Conservation (phyloP, 2,888 invertebrate species). For the Nycteola revayana region DNA sequence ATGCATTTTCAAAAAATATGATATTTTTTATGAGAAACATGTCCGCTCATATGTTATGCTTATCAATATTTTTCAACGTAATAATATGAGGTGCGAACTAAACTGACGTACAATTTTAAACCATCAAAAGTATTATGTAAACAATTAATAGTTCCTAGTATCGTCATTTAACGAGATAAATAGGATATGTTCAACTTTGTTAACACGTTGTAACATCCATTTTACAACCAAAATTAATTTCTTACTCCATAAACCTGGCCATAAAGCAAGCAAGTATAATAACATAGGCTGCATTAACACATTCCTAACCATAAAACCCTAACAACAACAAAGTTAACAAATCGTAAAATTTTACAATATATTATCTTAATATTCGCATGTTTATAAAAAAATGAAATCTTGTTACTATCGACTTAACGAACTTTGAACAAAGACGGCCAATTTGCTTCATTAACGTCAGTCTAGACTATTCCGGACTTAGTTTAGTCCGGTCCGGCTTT, state of each 20-base stretch:
- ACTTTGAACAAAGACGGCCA: slow-evolving; percentile 44
- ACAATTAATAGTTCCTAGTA: no score
- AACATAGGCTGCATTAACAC: slow-evolving; percentile 7
- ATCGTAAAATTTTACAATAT: slow-evolving; percentile 19
- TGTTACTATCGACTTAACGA: slow-evolving; percentile 47
- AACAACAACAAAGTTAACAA: slow-evolving; percentile 15
- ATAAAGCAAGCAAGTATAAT: not conserved
- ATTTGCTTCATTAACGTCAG: slow-evolving; percentile 59
- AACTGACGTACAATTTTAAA: no score
- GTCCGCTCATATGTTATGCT: no score
- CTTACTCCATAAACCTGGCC: not conserved
- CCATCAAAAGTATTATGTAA: no score
- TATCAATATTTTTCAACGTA: no score
- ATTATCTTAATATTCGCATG: slow-evolving; percentile 20
- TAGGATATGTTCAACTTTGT: no score
- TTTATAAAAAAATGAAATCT: slow-evolving; percentile 18
- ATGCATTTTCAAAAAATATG: no score
- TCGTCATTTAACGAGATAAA: no score
- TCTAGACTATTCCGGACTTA: slow-evolving; percentile 47
- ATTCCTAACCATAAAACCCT: slow-evolving; percentile 14
- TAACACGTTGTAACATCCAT: no score
- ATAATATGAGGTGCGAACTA: no score
- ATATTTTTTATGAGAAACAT: no score
- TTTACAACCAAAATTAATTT: no score
- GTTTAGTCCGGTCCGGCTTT: slow-evolving; percentile 37